phyloP scores from a whole-genome alignment of 1,140 invertebrate genomes.

The Lepidotrigona ventralis region DNA sequence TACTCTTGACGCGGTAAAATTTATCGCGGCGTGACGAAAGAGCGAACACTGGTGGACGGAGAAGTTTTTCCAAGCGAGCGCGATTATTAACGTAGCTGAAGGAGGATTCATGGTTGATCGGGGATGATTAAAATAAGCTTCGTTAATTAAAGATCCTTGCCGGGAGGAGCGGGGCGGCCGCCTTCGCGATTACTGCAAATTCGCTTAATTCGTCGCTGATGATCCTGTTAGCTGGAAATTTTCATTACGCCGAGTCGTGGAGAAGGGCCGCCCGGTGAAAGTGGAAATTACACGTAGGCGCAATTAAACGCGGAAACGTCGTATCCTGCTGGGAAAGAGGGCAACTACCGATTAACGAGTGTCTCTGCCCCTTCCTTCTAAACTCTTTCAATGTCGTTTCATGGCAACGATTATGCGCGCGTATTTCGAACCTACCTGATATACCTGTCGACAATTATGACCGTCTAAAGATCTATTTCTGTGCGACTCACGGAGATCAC shows the following conservation, averaged over 20 bases:
- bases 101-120: slow-evolving; percentile 18
- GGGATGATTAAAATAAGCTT: slow-evolving; percentile 53
- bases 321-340: not conserved
- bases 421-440: not conserved
- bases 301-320: slow-evolving; percentile 37
- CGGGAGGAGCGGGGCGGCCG: not conserved
- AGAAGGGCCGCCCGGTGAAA: not conserved
- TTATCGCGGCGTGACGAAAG: not conserved
- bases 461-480: not conserved
- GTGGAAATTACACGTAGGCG: slow-evolving; percentile 29
- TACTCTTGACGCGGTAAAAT: not conserved
- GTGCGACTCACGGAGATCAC: no score
- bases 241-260: slow-evolving; percentile 19
- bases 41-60: not conserved
- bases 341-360: slow-evolving; percentile 34
- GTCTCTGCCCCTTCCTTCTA: not conserved
- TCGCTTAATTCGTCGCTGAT: slow-evolving; percentile 43
- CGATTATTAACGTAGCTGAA: slow-evolving; percentile 18
- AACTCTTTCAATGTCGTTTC: not conserved
- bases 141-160: slow-evolving; percentile 36
- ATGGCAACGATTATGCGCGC: not conserved
- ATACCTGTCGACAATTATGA: slow-evolving; percentile 11
- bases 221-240: slow-evolving; percentile 39
- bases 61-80: slow-evolving; percentile 37
- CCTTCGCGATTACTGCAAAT: slow-evolving; percentile 34